phyloP scores from a whole-genome alignment of 2,797 vertebrate species.

The Melanotaenia pygmaea region DNA sequence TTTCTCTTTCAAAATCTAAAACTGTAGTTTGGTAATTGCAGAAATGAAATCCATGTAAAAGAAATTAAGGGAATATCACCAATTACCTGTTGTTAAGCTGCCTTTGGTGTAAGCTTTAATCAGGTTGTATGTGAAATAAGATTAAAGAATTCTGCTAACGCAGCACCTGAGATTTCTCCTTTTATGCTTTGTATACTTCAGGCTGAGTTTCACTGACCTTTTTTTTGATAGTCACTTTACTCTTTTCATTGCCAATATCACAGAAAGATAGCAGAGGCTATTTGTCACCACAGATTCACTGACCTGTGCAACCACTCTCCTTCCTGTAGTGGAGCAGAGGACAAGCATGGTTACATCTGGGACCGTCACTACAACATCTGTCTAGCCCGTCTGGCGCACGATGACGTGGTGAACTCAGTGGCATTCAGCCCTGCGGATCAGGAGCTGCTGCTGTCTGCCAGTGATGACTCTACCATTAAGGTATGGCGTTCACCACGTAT shows the following conservation, averaged over 20 bases:
- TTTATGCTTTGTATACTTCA: too few relatives aligned
- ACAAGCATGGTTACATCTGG: conserved; percentile 98
- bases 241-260: background rate
- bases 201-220: too few relatives aligned
- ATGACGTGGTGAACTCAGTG: conserved; percentile 97
- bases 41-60: background rate
- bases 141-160: too few relatives aligned
- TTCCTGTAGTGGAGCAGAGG: conserved; percentile 89
- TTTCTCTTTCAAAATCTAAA: background rate
- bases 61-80: too few relatives aligned
- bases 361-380: conserved; percentile 98
- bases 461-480: conserved; percentile 93
- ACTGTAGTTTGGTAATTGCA: background rate
- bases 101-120: too few relatives aligned
- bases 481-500: conserved; percentile 93
- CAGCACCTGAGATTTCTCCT: too few relatives aligned
- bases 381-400: conserved; percentile 91
- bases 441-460: conserved; percentile 94
- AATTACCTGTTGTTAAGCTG: too few relatives aligned
- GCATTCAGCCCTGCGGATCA: conserved; percentile 95
- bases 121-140: too few relatives aligned
- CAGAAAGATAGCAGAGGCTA: background rate
- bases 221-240: too few relatives aligned
- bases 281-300: background rate
- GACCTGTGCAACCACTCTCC: background rate